phyloP scores from a whole-genome alignment of 2,113 vertebrate genomes.

The Spilogale gracilis region DNA sequence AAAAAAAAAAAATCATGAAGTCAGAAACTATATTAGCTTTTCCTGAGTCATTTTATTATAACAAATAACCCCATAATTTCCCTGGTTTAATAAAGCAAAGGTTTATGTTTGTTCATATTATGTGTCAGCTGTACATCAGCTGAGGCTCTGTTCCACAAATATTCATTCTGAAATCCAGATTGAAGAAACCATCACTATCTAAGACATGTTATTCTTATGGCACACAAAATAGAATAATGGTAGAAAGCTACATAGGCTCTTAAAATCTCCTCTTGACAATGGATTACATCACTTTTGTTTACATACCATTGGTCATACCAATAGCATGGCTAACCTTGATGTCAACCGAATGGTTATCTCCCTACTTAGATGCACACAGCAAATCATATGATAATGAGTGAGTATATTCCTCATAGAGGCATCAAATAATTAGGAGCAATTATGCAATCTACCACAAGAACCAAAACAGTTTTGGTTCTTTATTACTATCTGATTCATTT shows the following conservation, averaged over 20 bases:
- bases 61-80: conserved; percentile 14
- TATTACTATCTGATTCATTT: neutral
- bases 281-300: neutral
- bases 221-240: neutral
- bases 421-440: neutral
- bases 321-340: neutral
- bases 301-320: neutral
- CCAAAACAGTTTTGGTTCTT: neutral
- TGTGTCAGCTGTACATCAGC: neutral
- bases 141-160: neutral
- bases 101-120: neutral
- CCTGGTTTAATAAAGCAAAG: neutral
- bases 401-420: neutral
- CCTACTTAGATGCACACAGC: neutral
- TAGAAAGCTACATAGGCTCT: neutral
- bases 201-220: neutral
- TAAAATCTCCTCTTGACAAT: neutral
- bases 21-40: neutral
- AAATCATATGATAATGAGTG: neutral
- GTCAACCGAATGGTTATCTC: neutral
- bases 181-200: neutral
- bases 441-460: neutral
- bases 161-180: neutral
- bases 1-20: too few relatives aligned
- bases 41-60: neutral